Base-by-base conservation (phyloP, 2,113 vertebrate species). In the Anguilla rostrata region DNA sequence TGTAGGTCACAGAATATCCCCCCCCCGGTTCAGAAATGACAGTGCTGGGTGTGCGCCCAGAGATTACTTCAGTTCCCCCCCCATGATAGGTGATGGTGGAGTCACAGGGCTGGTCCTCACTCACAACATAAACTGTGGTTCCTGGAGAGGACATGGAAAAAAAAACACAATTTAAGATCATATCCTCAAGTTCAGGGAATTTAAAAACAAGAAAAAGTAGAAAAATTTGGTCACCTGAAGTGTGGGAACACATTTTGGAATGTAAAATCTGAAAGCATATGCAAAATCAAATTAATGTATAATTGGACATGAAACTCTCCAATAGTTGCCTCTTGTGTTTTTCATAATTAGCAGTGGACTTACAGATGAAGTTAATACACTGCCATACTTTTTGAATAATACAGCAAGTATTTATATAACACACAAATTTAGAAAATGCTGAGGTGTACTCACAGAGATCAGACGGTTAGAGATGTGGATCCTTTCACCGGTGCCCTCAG, bases 71-170 rank as follows among this genome's bases (percentile, higher is more conserved):
- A 34, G 34, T 34, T 34, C 34, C 34, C 34, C 34, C 34, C 34
- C 34, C 34, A 34, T 34, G 34, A 34, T 34, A 34, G 34, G 34
- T 34, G 34, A 34, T 34, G 34, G 34, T 34, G 34, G 34, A 34
- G 34, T 34, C 34, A 34, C 34, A 34, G 34, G 34, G 34, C 20
- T 80, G 18, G 71, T 71, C 29, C 26, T 49, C 8, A 29, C 40
- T 18, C 34, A 83, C 53, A 39, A 66, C 85, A 63, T 56, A 83
- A 9, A 81, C 82, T 18, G 86, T 78, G 26, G 86, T 20, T 40
- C n/a, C 56, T 41, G 34, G 57, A 79, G 7, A n/a, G 11, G 14
- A 56, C 29, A 56, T 29, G 34, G 34, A 34, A 34, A n/a, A 26
- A 34, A 26, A 83, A 49, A 71, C 29, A 83, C n/a, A 26, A 39